Conservation (phyloP, 2,113 vertebrate genomes). For the Seriola dumerili region DNA sequence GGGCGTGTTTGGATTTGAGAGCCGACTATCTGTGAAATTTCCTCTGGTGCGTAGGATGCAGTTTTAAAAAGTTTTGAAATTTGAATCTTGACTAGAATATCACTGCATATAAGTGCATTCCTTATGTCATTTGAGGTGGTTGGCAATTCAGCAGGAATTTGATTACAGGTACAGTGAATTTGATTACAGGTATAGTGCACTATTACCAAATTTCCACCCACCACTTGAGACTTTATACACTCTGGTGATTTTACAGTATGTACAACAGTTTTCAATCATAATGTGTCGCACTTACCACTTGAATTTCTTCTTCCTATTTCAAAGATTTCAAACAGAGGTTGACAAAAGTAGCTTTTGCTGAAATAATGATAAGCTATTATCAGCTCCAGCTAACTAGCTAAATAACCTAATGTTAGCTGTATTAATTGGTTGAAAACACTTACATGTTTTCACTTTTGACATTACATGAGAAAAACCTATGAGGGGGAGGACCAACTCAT, state of each 20-base stretch:
- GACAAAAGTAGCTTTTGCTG: no score
- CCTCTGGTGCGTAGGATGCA: conserved; percentile 3
- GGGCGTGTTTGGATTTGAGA: background rate
- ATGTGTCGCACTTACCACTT: no score
- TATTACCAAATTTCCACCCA: background rate
- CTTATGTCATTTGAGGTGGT: background rate
- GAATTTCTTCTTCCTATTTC: no score
- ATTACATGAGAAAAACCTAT: no score
- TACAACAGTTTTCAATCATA: no score
- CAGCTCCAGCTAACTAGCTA: no score
- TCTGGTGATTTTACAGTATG: background rate
- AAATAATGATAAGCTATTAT: background rate
- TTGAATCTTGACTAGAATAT: background rate
- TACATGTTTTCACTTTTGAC: no score
- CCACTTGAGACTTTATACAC: background rate
- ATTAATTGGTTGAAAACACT: no score
- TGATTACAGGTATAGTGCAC: background rate
- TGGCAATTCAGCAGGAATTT: background rate
- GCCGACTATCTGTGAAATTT: conserved; percentile 27
- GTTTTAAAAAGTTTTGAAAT: conserved; percentile 13
- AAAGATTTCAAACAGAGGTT: no score
- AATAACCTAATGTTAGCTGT: background rate
- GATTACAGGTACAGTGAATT: background rate
- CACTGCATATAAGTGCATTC: background rate
- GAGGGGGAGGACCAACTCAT: no score